Base-by-base conservation (phyloP, 2,888 invertebrate genomes). In the Odontomyia ornata region DNA sequence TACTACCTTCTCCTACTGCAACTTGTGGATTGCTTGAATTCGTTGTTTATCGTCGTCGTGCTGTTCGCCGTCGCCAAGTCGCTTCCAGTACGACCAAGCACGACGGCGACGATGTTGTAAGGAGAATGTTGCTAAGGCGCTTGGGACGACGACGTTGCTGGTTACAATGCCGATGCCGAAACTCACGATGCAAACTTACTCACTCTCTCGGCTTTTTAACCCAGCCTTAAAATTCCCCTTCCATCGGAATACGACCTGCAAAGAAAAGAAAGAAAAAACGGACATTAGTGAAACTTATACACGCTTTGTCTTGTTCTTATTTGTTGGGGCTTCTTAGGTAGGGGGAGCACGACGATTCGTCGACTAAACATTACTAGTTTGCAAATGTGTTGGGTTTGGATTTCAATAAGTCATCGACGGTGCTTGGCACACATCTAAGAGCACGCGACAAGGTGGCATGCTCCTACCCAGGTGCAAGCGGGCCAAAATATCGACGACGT, bases 201-300 rank as follows among this genome's bases (percentile, higher is more conserved):
- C 72, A 47, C 73, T 73, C 64, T 77, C 62, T 75, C 75, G 72
- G 21, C 27, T 28, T 43, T 79, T 72, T 79, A 78, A 79, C 78
- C 80, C 80, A 79, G 79, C 78, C 79, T 80, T 79, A 81, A 77
- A 79, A 77, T 80, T 80, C 79, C 80, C 81, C 80, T 80, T 77
- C 80, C 81, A 81, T 81, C 76, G 79, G 78, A 25, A 69, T 11
- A 80, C 79, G 76, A 80, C 79, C 80, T 80, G 79, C 25, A 67
- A 80, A 79, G 21, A 13, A 62, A 46, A 56, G 52, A 60, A 60
- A 64, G 69, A 43, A 73, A 71, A 69, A 62, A 36, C 75, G 28
- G n/a, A 30, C 57, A 57, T 73, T 73, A 73, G 73, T 36, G 13
- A 18, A 36, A 57, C 73, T 73, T 73, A 60, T 57, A 73, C 11